These are phyloP conservation scores for Phrynocephalus guinanensis DNA, from an alignment of 2,797 vertebrate species.

Conservation along the genomic window DNA sequence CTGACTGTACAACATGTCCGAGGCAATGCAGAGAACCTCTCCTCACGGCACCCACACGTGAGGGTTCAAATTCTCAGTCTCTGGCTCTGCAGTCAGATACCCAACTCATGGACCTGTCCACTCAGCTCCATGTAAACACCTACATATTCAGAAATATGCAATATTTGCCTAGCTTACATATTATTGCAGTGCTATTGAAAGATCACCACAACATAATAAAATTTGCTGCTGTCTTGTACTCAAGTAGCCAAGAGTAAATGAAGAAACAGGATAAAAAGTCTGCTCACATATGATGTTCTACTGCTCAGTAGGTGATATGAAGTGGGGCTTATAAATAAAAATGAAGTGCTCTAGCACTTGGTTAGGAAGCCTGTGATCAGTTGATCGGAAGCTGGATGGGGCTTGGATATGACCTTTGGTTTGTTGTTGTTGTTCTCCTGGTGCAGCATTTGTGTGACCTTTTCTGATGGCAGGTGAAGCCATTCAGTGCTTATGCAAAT, in stretches of 20 bases:
- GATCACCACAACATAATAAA: slow-evolving; percentile 52
- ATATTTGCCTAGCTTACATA: slow-evolving; percentile 16
- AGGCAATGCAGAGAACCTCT: no score
- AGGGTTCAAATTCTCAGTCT: no score
- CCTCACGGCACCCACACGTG: no score
- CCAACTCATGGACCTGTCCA: no score
- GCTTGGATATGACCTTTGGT: slow-evolving; percentile 8
- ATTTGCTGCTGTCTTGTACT: slow-evolving; percentile 60
- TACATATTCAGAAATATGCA: neutral
- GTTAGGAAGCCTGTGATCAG: neutral
- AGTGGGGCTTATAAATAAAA: slow-evolving; percentile 19
- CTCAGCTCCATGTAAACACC: neutral
- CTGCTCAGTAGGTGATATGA: slow-evolving; percentile 57
- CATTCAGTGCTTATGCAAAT: slow-evolving; percentile 51
- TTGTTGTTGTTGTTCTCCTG: accelerated
- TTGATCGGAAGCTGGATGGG: slow-evolving; percentile 19
- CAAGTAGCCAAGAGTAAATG: slow-evolving; percentile 48
- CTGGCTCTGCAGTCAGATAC: no score
- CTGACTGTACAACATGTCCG: no score
- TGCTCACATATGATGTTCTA: slow-evolving; percentile 40
- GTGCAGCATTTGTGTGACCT: neutral
- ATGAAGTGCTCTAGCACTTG: accelerated
- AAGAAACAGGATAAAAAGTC: no score
- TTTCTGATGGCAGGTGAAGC: slow-evolving; percentile 1
- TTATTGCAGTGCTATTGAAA: neutral